Evolutionary conservation across 2,888 invertebrate species (phyloP).

Genomic region (Melikaiella ostensackeni): DNA sequence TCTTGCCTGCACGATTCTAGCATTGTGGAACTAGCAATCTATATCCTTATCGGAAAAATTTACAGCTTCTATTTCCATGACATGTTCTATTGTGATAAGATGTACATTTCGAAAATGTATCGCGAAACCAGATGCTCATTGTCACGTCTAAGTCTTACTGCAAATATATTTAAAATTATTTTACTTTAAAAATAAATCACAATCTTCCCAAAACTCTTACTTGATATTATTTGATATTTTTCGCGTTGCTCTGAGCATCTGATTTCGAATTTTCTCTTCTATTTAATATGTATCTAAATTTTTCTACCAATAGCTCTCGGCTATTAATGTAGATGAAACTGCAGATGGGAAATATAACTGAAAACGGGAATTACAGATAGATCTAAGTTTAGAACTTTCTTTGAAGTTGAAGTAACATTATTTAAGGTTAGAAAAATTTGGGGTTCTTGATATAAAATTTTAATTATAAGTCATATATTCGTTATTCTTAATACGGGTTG

Average conservation of each 20-base stretch:
- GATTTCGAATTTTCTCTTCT: conserved; percentile 25
- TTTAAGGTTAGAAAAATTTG: not conserved
- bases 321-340: not conserved
- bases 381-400: conserved; percentile 27
- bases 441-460: not conserved
- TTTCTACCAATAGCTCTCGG: conserved; percentile 31
- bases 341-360: not conserved
- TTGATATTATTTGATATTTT: not conserved
- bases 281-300: conserved; percentile 31
- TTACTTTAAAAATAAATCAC: not conserved
- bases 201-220: not conserved
- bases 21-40: conserved; percentile 21
- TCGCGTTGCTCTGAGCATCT: conserved; percentile 7
- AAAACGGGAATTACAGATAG: conserved; percentile 16
- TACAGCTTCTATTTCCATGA: conserved; percentile 30
- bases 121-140: conserved; percentile 14
- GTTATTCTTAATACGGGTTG: not conserved
- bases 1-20: conserved; percentile 33
- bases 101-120: conserved; percentile 22
- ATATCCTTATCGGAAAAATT: conserved; percentile 16
- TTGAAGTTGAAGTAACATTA: conserved; percentile 19
- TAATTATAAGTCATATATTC: not conserved
- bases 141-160: not conserved
- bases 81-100: conserved; percentile 34
- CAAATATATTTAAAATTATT: not conserved